phyloP scores from a whole-genome alignment of 2,888 invertebrate genomes.

The Melanophora roralis region DNA sequence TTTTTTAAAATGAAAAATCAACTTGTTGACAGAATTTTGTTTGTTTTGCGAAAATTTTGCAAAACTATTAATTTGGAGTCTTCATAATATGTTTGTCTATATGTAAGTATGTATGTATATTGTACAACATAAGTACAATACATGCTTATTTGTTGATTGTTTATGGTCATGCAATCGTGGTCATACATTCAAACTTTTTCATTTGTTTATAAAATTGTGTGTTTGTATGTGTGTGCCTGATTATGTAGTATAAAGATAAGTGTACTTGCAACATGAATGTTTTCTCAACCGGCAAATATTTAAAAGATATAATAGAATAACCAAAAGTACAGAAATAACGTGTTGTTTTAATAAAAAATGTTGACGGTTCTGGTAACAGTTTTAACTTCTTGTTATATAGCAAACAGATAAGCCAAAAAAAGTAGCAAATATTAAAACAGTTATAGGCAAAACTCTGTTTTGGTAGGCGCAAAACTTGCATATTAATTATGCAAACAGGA shows the following conservation, averaged over 20 bases:
- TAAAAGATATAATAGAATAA: conserved; percentile 29
- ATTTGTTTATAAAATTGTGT: background rate
- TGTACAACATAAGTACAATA: background rate
- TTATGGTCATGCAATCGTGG: conserved; percentile 51
- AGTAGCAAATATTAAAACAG: background rate
- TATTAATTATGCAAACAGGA: too few relatives aligned
- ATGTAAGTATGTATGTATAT: background rate
- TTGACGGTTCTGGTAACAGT: conserved; percentile 46
- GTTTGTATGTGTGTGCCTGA: background rate
- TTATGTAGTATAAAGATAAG: conserved; percentile 14
- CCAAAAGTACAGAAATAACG: conserved; percentile 36
- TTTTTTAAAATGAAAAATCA: conserved; percentile 23
- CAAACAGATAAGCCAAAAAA: background rate
- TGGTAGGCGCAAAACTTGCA: too few relatives aligned
- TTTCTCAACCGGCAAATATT: conserved; percentile 54
- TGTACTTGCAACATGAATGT: conserved; percentile 47
- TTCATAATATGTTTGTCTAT: background rate
- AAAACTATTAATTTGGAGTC: conserved; percentile 51
- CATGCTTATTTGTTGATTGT: conserved; percentile 13
- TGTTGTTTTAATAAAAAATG: conserved; percentile 52
- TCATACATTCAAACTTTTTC: conserved; percentile 18
- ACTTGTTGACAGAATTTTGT: conserved; percentile 40
- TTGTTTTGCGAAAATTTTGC: conserved; percentile 16
- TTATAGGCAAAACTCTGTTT: background rate
- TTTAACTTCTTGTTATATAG: conserved; percentile 14